Conservation (phyloP, 37 sponge, comb jelly and placozoan species). For the Hexactinellida sp. region DNA sequence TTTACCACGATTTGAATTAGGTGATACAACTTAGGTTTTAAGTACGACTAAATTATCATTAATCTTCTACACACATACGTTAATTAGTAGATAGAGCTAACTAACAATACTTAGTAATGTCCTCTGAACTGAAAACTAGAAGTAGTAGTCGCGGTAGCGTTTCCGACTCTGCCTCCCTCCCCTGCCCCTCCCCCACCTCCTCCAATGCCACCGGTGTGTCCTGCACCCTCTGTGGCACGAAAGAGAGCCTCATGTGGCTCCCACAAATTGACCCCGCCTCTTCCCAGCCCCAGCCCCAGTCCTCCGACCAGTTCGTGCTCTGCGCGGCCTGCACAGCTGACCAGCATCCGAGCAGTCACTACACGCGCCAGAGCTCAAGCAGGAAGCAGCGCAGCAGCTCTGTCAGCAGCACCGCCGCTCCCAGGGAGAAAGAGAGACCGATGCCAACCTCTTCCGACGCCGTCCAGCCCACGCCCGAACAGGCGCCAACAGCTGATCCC, state of each 20-base stretch:
- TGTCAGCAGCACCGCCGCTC: background rate
- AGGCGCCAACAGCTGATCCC: background rate
- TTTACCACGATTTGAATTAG: too few species aligned
- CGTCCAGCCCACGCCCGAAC: background rate
- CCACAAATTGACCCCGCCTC: background rate
- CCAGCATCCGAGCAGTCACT: background rate
- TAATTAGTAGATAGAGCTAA: too few species aligned
- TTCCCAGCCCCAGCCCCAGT: background rate
- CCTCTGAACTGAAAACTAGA: background rate
- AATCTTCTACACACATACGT: too few species aligned
- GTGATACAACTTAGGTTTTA: too few species aligned
- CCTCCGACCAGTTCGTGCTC: background rate
- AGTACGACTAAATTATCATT: too few species aligned
- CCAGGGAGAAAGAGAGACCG: background rate
- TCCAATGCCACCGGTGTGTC: background rate
- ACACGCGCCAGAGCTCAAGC: background rate
- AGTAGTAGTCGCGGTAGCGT: background rate
- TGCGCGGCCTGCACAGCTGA: background rate
- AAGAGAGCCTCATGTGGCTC: background rate
- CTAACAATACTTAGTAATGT: background rate
- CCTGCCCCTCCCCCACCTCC: slow-evolving; percentile 5
- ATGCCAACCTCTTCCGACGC: background rate
- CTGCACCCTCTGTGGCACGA: background rate
- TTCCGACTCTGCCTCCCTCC: background rate
- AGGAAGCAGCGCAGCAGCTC: background rate